Base-by-base conservation (phyloP, 1,140 invertebrate species). In the Sarcophaga peregrina region DNA sequence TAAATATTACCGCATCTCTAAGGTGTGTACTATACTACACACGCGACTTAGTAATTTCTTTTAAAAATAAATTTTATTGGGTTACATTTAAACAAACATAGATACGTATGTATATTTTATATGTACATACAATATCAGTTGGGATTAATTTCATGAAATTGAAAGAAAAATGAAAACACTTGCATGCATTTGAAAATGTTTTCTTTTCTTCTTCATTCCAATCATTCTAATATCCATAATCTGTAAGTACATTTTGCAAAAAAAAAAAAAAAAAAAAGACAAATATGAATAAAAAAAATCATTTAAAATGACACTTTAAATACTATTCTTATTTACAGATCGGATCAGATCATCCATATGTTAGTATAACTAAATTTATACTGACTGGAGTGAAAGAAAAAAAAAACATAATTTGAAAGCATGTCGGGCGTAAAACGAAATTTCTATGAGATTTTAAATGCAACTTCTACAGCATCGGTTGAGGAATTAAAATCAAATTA, bases 401-500 rank as follows among this genome's bases (percentile, higher is more conserved):
- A 62, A 7, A 7, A 6, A 0, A 72, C 37, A 1, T 0, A 72
- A 72, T 25, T 10, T 15, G 58, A 17, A 17, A 15, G 20, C 5
- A 76, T 76, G 46, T 25, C 75, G 10, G 5, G 20, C 52, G 45
- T 73, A 73, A 82, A 13, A 25, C 76, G 84, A 25, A 86, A 86
- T 85, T 89, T 85, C 81, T 89, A 89, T 85, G 87, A 89, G 76
- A 84, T 88, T 25, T 85, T 89, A 7, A 85, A 89, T 76, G 84
- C 84, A 20, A 10, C 72, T 8, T 54, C 87, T 80, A 87, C 80
- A 50, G 88, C 88, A 80, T 87, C 83, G 9, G 85, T 87, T 54
- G 88, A 89, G 50, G 87, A 90, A 85, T 85, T 90, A 80, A 89
- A 88, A 78, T 74, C 83, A 54, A 90, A 86, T 86, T 90, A 89